Evolutionary conservation across 1,140 invertebrate genomes (phyloP).

Genomic region (Brachionus manjavacas): DNA sequence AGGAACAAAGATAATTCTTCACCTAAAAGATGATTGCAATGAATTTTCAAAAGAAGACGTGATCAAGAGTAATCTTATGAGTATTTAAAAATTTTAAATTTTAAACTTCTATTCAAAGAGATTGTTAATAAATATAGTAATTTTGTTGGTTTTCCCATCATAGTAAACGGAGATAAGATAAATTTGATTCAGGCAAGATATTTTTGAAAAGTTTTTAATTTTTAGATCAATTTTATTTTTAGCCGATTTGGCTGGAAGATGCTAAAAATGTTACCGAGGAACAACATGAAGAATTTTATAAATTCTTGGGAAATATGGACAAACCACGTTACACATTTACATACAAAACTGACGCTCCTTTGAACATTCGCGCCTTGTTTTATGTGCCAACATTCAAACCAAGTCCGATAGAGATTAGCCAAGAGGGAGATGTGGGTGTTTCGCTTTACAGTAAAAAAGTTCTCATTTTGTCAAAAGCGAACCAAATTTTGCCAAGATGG

Average conservation of each 20-base stretch:
- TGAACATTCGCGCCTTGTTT: constrained; percentile 81
- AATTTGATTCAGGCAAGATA: constrained; percentile 72
- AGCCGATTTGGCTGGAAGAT: constrained; percentile 88
- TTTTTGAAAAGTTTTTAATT: constrained; percentile 41
- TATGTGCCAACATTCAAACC: constrained; percentile 83
- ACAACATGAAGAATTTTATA: constrained; percentile 80
- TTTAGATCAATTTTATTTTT: constrained; percentile 48
- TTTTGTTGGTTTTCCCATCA: constrained; percentile 87
- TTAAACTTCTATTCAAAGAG: constrained; percentile 59
- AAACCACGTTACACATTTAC: constrained; percentile 63
- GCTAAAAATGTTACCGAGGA: constrained; percentile 76
- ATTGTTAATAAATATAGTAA: constrained; percentile 94
- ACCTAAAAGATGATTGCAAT: constrained; percentile 75
- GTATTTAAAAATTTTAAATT: background rate
- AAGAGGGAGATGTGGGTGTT: constrained; percentile 72
- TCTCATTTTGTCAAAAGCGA: constrained; percentile 81
- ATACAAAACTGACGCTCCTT: constrained; percentile 73
- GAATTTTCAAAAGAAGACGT: constrained; percentile 81
- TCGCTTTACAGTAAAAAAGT: constrained; percentile 81
- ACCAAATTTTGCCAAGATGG: constrained; percentile 87
- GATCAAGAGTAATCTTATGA: constrained; percentile 65
- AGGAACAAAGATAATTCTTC: constrained; percentile 87
- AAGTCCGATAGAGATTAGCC: constrained; percentile 76
- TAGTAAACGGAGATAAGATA: constrained; percentile 76
- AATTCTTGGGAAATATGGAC: constrained; percentile 79